Percentiles rank a stretch among this genome's conserved stretches.
These are phyloP conservation scores for Leucophenga maculata DNA, from an alignment of 2,888 invertebrate genomes.

Conservation along the genomic window DNA sequence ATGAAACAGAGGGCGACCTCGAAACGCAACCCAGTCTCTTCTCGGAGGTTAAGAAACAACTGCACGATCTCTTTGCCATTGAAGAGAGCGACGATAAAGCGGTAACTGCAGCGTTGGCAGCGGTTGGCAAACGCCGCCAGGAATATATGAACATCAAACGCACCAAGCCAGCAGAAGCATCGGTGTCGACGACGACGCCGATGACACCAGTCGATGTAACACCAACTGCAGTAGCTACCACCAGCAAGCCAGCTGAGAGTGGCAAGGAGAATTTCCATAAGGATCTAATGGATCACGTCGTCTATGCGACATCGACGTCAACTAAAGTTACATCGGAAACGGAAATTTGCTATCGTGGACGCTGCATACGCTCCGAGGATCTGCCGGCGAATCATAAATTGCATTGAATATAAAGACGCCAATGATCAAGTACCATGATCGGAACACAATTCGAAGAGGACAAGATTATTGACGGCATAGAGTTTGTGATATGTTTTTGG, in stretches of 20 bases:
- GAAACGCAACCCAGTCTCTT: slow-evolving; percentile 70
- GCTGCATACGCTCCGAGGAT: slow-evolving; percentile 81
- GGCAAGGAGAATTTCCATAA: slow-evolving; percentile 64
- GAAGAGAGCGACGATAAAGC: slow-evolving; percentile 65
- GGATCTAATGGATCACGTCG: slow-evolving; percentile 71
- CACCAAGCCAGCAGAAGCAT: slow-evolving; percentile 51
- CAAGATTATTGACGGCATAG: slow-evolving; percentile 35
- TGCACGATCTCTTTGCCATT: slow-evolving; percentile 68
- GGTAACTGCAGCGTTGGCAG: slow-evolving; percentile 57
- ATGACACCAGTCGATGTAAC: slow-evolving; percentile 46
- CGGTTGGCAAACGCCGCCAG: slow-evolving; percentile 65
- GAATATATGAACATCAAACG: slow-evolving; percentile 69
- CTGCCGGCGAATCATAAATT: slow-evolving; percentile 70
- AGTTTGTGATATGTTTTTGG: slow-evolving; percentile 31
- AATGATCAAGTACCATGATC: background rate
- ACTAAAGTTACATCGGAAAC: slow-evolving; percentile 90
- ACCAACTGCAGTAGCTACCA: slow-evolving; percentile 32
- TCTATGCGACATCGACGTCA: slow-evolving; percentile 78
- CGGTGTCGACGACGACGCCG: slow-evolving; percentile 41
- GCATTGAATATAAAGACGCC: slow-evolving; percentile 52
- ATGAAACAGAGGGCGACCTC: slow-evolving; percentile 61
- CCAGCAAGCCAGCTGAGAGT: background rate
- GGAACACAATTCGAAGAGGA: background rate
- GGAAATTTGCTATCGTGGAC: slow-evolving; percentile 89
- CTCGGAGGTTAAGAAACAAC: slow-evolving; percentile 70